Evolutionary conservation across 2,888 invertebrate genomes (phyloP), one percentile per base, ranked within the genome.

Genomic region (Ptychoptera albimana): DNA sequence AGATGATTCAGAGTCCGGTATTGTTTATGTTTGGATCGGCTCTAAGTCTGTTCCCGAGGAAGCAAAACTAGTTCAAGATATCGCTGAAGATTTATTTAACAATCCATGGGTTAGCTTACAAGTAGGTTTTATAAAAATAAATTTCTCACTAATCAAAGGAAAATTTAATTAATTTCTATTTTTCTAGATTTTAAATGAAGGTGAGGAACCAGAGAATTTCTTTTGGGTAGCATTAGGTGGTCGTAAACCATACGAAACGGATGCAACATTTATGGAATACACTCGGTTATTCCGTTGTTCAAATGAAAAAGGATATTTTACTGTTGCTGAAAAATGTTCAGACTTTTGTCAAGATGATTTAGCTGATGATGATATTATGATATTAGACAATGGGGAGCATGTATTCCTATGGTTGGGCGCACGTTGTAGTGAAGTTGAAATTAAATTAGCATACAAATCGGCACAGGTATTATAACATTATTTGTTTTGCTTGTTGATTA

Each of bases 351-450:
- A 93, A 84, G 98, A 98, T 62, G 98, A 98, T 68, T 71, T 98
- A 53, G 96, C 96, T 1, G 97, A 98, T 67, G 97, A 99, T 63
- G 98, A 99, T 65, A 96, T 98, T 34, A 98, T 98, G 98, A 91
- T 98, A 52, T 71, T 98, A 53, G 98, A 99, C 67, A 97, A 93
- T 60, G 98, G 98, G 4, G 87, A 91, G 55, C 91, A 94, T 66
- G 91, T 98, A 45, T 98, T 93, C 69, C 72, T 98, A 44, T 98
- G 98, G 98, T 74, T 97, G 45, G 98, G 98, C 9, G 81, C 92
- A 45, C 83, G 85, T 54, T 93, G 96, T 58, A 93, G 93, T 46
- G 97, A 99, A 69, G 96, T 99, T 5, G 98, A 99, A 70, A 92
- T 96, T 47, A 99, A 99, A 68, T 72, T 99, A 44, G 94, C 97